These are phyloP conservation scores for Rhyacichthys aspro DNA, from an alignment of 2,797 vertebrate genomes.

Conservation along the genomic window DNA sequence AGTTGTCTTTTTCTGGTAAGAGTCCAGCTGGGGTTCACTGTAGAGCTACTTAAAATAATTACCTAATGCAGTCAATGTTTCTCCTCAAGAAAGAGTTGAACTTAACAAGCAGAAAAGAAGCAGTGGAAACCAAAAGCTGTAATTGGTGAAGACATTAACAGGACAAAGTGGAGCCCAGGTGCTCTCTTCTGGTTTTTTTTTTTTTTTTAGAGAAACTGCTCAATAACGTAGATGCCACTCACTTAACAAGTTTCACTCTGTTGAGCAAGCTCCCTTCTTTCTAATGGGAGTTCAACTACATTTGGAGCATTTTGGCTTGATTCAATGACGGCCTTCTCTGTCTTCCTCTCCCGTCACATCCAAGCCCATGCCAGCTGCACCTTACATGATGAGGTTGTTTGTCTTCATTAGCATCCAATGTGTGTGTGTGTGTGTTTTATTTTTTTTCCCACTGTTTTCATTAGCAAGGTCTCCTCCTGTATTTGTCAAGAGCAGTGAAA, in stretches of 20 bases:
- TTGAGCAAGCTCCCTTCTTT: not conserved
- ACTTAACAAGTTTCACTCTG: too few relatives aligned
- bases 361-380: conserved; percentile 64
- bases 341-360: conserved; percentile 41
- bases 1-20: too few relatives aligned
- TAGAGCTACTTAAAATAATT: too few relatives aligned
- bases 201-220: too few relatives aligned
- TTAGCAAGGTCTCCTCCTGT: conserved; percentile 70
- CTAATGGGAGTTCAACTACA: not conserved
- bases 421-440: too few relatives aligned
- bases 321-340: conserved; percentile 31
- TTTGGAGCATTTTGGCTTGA: conserved; percentile 14
- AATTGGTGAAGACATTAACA: conserved; percentile 52
- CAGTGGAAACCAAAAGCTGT: conserved; percentile 26
- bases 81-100: conserved; percentile 49
- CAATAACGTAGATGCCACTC: too few relatives aligned
- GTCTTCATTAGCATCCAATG: conserved; percentile 75
- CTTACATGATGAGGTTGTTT: conserved; percentile 64
- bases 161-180: conserved; percentile 34
- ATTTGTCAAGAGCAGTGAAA: conserved; percentile 73
- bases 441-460: conserved; percentile 69
- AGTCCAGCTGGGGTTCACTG: too few relatives aligned
- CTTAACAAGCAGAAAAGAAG: conserved; percentile 18
- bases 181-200: too few relatives aligned
- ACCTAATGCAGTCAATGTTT: conserved; percentile 15